Base-by-base conservation (phyloP, 2,113 vertebrate species). In the Micronycteris hirsuta region DNA sequence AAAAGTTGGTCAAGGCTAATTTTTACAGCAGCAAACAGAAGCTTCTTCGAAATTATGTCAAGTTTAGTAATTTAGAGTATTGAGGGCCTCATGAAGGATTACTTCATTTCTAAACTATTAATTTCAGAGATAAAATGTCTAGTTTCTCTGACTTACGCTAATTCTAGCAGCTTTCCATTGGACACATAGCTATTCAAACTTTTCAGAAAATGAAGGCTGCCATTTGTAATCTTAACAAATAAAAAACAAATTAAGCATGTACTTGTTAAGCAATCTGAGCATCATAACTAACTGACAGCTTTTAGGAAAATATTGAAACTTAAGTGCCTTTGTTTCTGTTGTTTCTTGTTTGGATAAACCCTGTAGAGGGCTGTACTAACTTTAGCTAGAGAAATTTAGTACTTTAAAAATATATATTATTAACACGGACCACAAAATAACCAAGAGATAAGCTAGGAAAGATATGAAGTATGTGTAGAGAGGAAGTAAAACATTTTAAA, bases 291-390 rank as follows among this genome's bases (percentile, higher is more conserved):
- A 20, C 19, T 88, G 49, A 86, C 4, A 95, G 8, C 20, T 43
- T 74, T 96, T 89, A 93, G 36, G 91, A 93, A 96, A 91, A 83
- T 94, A 86, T 70, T 89, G 86, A 80, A 83, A 93, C 26, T 26
- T 83, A 58, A 84, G 80, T 84, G 26, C 33, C 49, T 68, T 10
- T 71, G 24, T 76, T 85, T 85, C 74, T 94, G 5, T 54, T 65
- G 6, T 54, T 87, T 74, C 96, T 92, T 86, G 5, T 94, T 92
- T 94, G 28, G 13, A 56, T 77, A 33, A 90, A 71, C 11, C 10
- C 41, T 89, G 15, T 93, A 78, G 73, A 89, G 3, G 5, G 87
- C 20, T 96, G 0, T 74, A 81, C 61, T 83, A 73, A 68, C 33
- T 94, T 87, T 83, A 26, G 22, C 61, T 86, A 56, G 56, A 22